These are phyloP conservation scores for Lapara coniferarum DNA, from an alignment of 2,888 invertebrate species.

Conservation along the genomic window DNA sequence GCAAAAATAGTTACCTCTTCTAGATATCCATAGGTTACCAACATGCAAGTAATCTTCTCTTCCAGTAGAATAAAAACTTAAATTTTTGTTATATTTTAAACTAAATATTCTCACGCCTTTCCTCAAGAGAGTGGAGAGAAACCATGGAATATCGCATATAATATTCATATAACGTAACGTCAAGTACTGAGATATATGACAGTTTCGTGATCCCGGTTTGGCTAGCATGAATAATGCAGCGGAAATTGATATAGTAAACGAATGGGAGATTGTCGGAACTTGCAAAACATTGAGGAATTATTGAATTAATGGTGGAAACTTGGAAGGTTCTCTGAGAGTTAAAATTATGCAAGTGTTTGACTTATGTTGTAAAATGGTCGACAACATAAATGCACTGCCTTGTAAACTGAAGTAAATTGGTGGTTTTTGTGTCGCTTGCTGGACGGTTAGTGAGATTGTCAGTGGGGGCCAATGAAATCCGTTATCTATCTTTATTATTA, in stretches of 20 bases:
- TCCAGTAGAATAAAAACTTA: background rate
- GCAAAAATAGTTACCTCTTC: too few species aligned
- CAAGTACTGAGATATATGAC: conserved; percentile 6
- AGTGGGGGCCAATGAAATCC: too few species aligned
- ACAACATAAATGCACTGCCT: too few species aligned
- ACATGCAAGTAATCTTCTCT: background rate
- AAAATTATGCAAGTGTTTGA: too few species aligned
- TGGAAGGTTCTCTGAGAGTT: too few species aligned
- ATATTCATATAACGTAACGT: conserved; percentile 17
- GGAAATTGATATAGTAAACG: conserved; percentile 22
- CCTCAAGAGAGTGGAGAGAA: conserved; percentile 1
- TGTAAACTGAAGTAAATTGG: too few species aligned
- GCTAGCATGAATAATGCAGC: conserved; percentile 15
- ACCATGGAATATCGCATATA: conserved; percentile 4
- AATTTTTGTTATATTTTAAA: background rate
- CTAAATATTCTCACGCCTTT: background rate
- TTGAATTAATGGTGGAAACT: background rate
- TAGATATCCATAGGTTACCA: too few species aligned
- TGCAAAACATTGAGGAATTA: conserved; percentile 1
- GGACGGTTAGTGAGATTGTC: too few species aligned
- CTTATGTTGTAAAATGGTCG: too few species aligned
- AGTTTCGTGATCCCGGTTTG: background rate
- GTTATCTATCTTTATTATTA: too few species aligned
- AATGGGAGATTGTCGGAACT: conserved; percentile 19
- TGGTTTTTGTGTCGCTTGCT: too few species aligned